Percentiles rank a stretch among this genome's conserved stretches.
Evolutionary conservation across 2,797 vertebrate species (phyloP).

Genomic region (Uromys caudimaculatus): DNA sequence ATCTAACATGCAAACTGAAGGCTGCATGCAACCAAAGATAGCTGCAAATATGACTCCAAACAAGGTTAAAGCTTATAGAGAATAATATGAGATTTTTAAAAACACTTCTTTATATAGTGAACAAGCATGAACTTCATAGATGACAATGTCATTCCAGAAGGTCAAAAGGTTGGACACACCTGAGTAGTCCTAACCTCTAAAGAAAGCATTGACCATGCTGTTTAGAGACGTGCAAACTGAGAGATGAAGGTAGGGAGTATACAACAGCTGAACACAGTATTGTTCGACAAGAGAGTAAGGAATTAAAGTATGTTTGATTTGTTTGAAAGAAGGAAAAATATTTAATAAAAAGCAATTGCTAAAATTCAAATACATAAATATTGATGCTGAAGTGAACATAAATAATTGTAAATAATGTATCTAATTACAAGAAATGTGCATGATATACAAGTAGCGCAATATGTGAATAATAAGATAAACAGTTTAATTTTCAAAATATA

Average conservation of each 20-base stretch:
- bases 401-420: not conserved
- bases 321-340: not conserved
- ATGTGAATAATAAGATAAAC: not conserved
- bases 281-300: not conserved
- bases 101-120: not conserved
- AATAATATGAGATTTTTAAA: not conserved
- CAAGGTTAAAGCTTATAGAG: not conserved
- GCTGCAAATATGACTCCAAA: not conserved
- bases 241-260: not conserved
- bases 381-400: not conserved
- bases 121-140: not conserved
- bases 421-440: not conserved
- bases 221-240: not conserved
- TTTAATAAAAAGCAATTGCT: conserved; percentile 2
- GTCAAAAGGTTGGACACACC: not conserved
- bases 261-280: not conserved
- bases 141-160: not conserved
- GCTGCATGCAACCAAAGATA: not conserved
- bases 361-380: not conserved
- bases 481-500: not conserved
- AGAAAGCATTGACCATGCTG: not conserved
- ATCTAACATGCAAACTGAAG: not conserved
- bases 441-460: not conserved
- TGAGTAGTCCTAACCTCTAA: not conserved
- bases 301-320: not conserved